A percentile compares a stretch with the other conserved stretches of the same genome.
These are phyloP conservation scores for Syrphus vitripennis DNA, from an alignment of 2,888 invertebrate genomes.

Conservation along the genomic window DNA sequence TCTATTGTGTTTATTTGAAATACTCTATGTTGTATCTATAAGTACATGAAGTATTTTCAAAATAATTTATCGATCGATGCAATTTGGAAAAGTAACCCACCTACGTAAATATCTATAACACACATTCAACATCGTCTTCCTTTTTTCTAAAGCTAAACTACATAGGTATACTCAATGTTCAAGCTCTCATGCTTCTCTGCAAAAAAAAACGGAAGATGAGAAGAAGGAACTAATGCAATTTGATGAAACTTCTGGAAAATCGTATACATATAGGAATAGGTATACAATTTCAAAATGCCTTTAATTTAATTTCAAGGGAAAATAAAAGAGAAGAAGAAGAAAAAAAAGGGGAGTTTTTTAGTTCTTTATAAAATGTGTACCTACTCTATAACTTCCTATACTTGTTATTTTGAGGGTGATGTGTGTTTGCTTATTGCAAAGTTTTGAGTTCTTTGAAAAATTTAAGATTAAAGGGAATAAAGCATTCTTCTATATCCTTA, in stretches of 20 bases:
- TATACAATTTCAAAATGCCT: constrained; percentile 28
- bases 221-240: constrained; percentile 8
- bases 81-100: constrained; percentile 14
- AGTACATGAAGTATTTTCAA: constrained; percentile 8
- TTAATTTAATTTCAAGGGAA: constrained; percentile 11
- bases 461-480: constrained; percentile 22
- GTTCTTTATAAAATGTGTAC: not conserved
- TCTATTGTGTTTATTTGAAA: not conserved
- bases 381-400: no score
- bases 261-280: not conserved
- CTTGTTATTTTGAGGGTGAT: not conserved
- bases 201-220: not conserved
- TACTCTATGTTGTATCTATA: not conserved
- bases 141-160: no score
- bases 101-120: not conserved
- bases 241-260: constrained; percentile 19
- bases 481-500: not conserved
- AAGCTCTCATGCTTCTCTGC: not conserved
- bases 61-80: constrained; percentile 34
- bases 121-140: not conserved
- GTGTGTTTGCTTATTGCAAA: not conserved
- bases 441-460: not conserved
- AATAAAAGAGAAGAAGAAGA: not conserved
- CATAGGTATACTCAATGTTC: not conserved
- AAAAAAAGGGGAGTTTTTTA: not conserved